phyloP scores from a whole-genome alignment of 2,113 vertebrate genomes.

The Hemicordylus capensis region DNA sequence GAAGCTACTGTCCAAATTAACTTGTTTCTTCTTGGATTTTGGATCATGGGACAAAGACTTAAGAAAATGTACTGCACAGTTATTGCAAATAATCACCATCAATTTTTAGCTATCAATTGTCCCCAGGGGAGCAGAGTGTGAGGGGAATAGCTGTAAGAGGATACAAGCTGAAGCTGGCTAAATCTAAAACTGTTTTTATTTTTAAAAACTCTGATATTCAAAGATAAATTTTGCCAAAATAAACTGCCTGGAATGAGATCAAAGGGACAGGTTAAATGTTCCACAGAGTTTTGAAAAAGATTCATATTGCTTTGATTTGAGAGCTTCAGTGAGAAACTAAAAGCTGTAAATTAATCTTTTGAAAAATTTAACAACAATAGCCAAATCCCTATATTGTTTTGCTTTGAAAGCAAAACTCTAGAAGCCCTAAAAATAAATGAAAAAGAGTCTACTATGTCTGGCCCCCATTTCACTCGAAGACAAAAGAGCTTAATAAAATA shows the following conservation, averaged over 20 bases:
- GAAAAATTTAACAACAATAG: neutral
- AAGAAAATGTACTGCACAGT: neutral
- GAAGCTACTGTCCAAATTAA: neutral
- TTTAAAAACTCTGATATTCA: neutral
- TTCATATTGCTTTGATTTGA: neutral
- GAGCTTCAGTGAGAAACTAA: neutral
- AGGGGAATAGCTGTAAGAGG: neutral
- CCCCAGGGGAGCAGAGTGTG: neutral
- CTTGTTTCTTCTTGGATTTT: neutral
- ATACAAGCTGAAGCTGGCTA: neutral
- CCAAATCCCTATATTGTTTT: neutral
- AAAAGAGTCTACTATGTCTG: neutral
- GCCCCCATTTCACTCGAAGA: constrained; percentile 2
- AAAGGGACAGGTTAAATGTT: neutral
- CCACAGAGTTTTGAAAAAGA: neutral
- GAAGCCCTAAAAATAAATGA: neutral
- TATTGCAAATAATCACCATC: neutral
- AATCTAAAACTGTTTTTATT: neutral
- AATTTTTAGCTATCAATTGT: neutral
- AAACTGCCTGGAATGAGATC: neutral
- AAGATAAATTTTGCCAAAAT: neutral
- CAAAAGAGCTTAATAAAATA: neutral
- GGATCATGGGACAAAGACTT: neutral
- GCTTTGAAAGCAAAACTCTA: neutral
- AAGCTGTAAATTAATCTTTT: neutral